phyloP scores from a whole-genome alignment of 1,140 invertebrate genomes.

The Heliconius congener region DNA sequence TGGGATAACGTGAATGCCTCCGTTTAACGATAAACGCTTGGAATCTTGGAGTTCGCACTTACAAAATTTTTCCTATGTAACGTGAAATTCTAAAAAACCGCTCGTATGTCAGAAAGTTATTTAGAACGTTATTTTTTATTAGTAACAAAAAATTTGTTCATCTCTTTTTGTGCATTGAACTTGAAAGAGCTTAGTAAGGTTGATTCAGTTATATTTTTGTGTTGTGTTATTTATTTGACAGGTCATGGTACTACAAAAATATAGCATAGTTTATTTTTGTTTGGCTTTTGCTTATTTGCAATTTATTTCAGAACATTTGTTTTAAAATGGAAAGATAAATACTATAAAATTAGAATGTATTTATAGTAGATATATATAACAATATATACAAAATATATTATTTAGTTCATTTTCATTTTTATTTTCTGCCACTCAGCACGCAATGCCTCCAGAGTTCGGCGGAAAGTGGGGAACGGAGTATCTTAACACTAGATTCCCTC shows the following conservation, averaged over 20 bases:
- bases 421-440: too few relatives aligned
- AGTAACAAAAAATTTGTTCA: neutral
- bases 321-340: too few relatives aligned
- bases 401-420: too few relatives aligned
- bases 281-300: too few relatives aligned
- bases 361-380: too few relatives aligned
- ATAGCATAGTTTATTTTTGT: neutral
- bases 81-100: neutral
- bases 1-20: slow-evolving; percentile 59
- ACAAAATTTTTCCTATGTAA: neutral
- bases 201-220: neutral
- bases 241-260: neutral
- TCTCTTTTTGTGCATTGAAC: neutral
- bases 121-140: neutral
- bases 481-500: too few relatives aligned
- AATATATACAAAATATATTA: too few relatives aligned
- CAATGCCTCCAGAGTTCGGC: too few relatives aligned
- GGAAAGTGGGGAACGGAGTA: too few relatives aligned
- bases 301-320: too few relatives aligned
- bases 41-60: slow-evolving; percentile 17
- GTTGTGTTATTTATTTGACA: neutral
- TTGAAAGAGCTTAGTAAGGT: neutral
- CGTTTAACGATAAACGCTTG: slow-evolving; percentile 30
- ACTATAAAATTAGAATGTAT: too few relatives aligned
- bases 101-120: neutral